Evolutionary conservation across 2,797 vertebrate genomes (phyloP).

Genomic region (Esox masquinongy): DNA sequence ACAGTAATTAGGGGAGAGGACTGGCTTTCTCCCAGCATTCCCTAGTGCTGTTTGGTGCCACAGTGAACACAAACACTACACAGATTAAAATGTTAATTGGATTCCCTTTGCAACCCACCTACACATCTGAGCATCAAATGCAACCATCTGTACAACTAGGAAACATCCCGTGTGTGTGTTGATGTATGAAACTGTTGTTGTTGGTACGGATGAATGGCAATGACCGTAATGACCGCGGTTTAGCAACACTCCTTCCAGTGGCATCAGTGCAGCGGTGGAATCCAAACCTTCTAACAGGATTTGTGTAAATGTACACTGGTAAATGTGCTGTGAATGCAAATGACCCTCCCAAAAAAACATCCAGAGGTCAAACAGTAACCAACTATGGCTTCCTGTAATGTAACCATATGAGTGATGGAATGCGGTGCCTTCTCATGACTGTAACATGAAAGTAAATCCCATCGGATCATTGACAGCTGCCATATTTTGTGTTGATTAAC

Average conservation of each 20-base stretch:
- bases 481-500: conserved; percentile 80
- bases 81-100: conserved; percentile 6
- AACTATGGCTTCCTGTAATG: conserved; percentile 5
- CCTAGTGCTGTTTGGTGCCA: background rate
- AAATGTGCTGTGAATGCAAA: background rate
- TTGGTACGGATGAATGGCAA: background rate
- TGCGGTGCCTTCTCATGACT: conserved; percentile 31
- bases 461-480: conserved; percentile 53
- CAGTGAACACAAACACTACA: conserved; percentile 1
- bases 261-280: background rate
- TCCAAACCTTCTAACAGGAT: background rate
- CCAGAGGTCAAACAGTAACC: background rate
- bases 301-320: background rate
- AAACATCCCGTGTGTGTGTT: background rate
- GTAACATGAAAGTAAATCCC: conserved; percentile 28
- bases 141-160: background rate
- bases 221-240: background rate
- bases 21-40: background rate
- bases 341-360: background rate
- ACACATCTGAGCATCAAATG: conserved; percentile 8
- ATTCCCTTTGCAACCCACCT: background rate
- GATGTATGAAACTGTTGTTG: background rate
- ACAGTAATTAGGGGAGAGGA: background rate
- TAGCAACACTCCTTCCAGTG: background rate
- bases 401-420: background rate